Conservation (phyloP, 1,140 invertebrate genomes). For the Drosophila paulistorum region DNA sequence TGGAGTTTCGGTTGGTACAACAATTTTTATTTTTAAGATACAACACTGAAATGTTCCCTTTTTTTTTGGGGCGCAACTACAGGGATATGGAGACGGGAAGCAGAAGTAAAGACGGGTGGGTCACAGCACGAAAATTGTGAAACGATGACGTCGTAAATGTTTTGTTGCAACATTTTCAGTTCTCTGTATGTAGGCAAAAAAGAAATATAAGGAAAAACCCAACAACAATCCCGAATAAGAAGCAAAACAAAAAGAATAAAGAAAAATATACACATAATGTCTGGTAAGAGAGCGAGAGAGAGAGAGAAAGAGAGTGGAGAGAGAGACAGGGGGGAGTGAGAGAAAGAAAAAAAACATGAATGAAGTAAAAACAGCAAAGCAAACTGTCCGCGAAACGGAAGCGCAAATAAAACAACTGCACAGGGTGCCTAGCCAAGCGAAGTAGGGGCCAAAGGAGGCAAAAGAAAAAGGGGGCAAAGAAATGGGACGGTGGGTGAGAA, state of each 20-base stretch:
- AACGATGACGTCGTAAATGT: slow-evolving; percentile 81
- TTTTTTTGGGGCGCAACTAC: neutral
- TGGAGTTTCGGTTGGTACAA: slow-evolving; percentile 25
- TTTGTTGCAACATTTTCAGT: slow-evolving; percentile 73
- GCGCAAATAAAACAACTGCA: slow-evolving; percentile 75
- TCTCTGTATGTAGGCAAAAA: neutral
- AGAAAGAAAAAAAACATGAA: slow-evolving; percentile 14
- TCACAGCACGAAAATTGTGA: slow-evolving; percentile 71
- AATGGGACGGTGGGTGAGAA: neutral
- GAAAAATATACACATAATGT: slow-evolving; percentile 44
- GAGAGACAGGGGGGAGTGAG: neutral
- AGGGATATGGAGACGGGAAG: neutral
- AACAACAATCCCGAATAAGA: neutral
- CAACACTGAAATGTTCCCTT: slow-evolving; percentile 24
- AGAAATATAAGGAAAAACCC: neutral
- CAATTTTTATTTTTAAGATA: slow-evolving; percentile 71
- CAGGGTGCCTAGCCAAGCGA: slow-evolving; percentile 45
- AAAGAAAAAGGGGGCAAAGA: slow-evolving; percentile 3
- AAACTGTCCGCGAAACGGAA: slow-evolving; percentile 80
- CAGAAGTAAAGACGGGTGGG: slow-evolving; percentile 8
- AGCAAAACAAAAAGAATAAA: slow-evolving; percentile 39
- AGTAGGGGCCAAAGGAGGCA: neutral
- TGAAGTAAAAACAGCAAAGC: slow-evolving; percentile 71
- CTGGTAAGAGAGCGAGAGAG: slow-evolving; percentile 17
- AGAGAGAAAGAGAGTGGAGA: slow-evolving; percentile 6